Evolutionary conservation across 2,797 vertebrate species (phyloP).

Genomic region (Microchirus variegatus): DNA sequence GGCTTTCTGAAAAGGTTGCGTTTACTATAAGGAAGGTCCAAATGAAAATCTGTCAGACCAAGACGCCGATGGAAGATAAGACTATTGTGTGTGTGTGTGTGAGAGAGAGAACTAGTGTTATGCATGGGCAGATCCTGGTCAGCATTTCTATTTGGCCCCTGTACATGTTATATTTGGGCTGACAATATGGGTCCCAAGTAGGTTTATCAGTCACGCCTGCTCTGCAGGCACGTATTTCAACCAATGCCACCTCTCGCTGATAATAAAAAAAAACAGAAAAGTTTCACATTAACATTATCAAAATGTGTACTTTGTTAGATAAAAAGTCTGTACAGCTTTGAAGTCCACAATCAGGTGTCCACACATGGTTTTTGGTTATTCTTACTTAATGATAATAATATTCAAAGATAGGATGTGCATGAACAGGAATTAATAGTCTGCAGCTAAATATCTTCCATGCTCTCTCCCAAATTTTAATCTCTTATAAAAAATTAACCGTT

Average conservation of each 20-base stretch:
- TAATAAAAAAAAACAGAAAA: constrained; percentile 1
- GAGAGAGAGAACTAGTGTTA: background rate
- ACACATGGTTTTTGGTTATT: constrained; percentile 1
- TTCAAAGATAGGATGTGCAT: constrained; percentile 10
- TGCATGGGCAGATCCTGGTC: too few species aligned
- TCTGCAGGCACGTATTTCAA: constrained; percentile 35
- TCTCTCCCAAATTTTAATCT: constrained; percentile 29
- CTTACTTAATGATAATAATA: constrained; percentile 11
- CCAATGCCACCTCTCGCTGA: constrained; percentile 22
- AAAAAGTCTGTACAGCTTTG: constrained; percentile 4
- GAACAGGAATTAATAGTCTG: constrained; percentile 17
- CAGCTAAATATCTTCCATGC: constrained; percentile 5
- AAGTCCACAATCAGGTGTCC: constrained; percentile 11
- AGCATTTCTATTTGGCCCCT: too few species aligned
- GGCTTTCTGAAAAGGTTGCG: constrained; percentile 12
- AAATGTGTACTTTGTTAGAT: constrained; percentile 20
- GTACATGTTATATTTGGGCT: too few species aligned
- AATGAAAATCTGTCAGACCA: constrained; percentile 45
- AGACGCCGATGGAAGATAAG: constrained; percentile 2
- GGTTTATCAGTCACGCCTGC: constrained; percentile 18
- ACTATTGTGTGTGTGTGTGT: background rate
- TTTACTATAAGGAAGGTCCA: constrained; percentile 33
- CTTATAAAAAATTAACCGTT: constrained; percentile 25
- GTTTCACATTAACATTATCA: constrained; percentile 20
- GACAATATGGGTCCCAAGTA: too few species aligned